These are phyloP conservation scores for Aurelia coerulea DNA, from an alignment of 30 jellyfish, hydroid and myxozoan species.

Conservation along the genomic window DNA sequence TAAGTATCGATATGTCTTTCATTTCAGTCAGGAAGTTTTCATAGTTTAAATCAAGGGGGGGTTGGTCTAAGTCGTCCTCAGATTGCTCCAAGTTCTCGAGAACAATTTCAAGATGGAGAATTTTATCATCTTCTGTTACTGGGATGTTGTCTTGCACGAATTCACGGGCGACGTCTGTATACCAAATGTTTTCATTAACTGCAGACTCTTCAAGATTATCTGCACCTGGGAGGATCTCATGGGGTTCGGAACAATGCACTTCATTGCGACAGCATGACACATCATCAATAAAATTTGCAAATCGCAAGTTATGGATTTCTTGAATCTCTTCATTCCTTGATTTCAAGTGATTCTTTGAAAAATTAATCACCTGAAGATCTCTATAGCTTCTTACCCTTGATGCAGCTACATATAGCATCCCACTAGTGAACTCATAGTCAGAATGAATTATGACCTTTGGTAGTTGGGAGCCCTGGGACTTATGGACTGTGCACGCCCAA, in stretches of 20 bases:
- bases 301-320: neutral
- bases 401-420: constrained; percentile 9
- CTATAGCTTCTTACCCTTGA: constrained; percentile 14
- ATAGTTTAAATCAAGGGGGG: constrained; percentile 1
- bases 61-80: constrained; percentile 7
- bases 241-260: neutral
- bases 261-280: constrained; percentile 13
- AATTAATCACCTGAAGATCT: neutral
- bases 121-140: constrained; percentile 2
- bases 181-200: neutral
- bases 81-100: constrained; percentile 5
- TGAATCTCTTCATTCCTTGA: neutral
- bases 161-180: neutral
- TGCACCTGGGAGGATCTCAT: neutral
- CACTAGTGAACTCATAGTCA: constrained; percentile 7
- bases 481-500: neutral
- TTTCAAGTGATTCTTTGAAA: neutral
- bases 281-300: constrained; percentile 4
- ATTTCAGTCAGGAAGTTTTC: neutral
- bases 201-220: too few species aligned
- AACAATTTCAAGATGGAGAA: neutral
- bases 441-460: neutral
- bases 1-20: too few species aligned
- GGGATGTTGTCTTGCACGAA: constrained; percentile 9
- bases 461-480: neutral